phyloP scores from a whole-genome alignment of 2,888 invertebrate species.

The Spisula solida region DNA sequence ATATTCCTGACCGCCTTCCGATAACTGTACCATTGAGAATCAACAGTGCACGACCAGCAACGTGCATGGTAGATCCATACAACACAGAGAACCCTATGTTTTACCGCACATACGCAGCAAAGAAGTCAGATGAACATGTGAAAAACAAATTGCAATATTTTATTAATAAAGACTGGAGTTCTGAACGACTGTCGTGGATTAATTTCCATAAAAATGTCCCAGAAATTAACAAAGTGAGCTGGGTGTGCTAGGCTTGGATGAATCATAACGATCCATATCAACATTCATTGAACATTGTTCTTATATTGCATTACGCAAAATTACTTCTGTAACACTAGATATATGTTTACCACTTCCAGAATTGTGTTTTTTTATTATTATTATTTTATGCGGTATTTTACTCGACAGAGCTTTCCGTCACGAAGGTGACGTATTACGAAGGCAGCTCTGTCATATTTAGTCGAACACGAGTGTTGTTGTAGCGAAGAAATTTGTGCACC shows the following conservation, averaged over 20 bases:
- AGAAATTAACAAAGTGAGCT: conserved; percentile 28
- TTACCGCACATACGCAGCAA: background rate
- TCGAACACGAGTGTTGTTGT: too few relatives aligned
- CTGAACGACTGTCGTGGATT: conserved; percentile 27
- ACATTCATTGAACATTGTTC: too few relatives aligned
- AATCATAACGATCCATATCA: background rate
- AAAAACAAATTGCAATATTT: conserved; percentile 27
- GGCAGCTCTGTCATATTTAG: too few relatives aligned
- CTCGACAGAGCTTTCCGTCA: too few relatives aligned
- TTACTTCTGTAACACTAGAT: too few relatives aligned
- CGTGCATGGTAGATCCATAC: background rate
- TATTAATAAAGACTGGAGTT: conserved; percentile 34
- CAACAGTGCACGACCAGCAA: background rate
- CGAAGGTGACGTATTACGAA: too few relatives aligned
- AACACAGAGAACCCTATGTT: conserved; percentile 18
- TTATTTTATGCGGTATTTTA: too few relatives aligned
- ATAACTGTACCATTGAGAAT: conserved; percentile 14
- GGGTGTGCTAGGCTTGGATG: conserved; percentile 7
- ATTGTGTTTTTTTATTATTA: too few relatives aligned
- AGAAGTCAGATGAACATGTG: background rate
- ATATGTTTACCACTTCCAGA: too few relatives aligned
- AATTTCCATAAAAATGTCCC: conserved; percentile 21
- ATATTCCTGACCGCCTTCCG: conserved; percentile 29
- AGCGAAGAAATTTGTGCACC: too few relatives aligned
- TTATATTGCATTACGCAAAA: too few relatives aligned